phyloP scores from a whole-genome alignment of 2,797 vertebrate genomes.

The Danio aesculapii region DNA sequence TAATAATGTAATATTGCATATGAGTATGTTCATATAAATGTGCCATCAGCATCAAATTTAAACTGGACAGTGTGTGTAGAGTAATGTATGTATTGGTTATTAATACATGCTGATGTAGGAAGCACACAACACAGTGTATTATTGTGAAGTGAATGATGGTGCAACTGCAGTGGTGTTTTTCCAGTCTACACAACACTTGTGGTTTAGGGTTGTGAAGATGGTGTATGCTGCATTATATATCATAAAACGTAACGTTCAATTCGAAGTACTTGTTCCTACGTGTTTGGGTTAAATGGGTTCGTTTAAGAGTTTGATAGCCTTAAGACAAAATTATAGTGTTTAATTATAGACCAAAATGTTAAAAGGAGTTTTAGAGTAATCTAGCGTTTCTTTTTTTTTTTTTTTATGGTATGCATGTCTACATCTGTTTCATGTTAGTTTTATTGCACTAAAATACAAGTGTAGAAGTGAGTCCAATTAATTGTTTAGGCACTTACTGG shows the following conservation, averaged over 20 bases:
- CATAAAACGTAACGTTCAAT: background rate
- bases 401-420: background rate
- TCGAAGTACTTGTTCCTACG: conserved; percentile 9
- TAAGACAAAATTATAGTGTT: conserved; percentile 13
- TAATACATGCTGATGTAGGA: background rate
- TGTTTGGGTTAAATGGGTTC: conserved; percentile 14
- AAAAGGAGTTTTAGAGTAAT: background rate
- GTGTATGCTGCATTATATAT: background rate
- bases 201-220: background rate
- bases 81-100: background rate
- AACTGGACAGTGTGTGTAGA: background rate
- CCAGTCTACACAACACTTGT: background rate
- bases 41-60: background rate
- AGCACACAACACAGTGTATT: background rate
- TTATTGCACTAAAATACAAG: background rate
- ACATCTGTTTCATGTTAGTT: conserved; percentile 7
- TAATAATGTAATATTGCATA: no score
- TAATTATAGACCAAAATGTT: background rate
- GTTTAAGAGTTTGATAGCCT: conserved; percentile 12
- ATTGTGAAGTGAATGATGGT: background rate
- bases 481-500: background rate
- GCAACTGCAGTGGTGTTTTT: background rate
- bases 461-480: background rate
- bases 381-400: background rate
- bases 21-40: background rate